Percentiles rank a stretch among this genome's conserved stretches.
Conservation (phyloP, 1,140 invertebrate species). For the Drosophila sulfurigaster region DNA sequence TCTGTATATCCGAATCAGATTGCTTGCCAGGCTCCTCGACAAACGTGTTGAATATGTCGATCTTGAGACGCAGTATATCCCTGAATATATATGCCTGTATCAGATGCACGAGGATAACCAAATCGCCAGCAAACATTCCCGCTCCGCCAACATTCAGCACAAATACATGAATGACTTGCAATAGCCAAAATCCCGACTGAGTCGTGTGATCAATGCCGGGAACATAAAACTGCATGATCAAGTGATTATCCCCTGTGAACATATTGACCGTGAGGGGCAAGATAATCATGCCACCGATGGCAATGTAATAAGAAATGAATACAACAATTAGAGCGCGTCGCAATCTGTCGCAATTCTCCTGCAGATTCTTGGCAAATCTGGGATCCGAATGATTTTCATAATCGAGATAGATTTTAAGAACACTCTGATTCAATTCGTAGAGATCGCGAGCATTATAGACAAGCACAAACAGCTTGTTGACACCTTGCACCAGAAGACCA, state of each 20-base stretch:
- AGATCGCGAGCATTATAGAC: neutral
- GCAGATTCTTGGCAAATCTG: slow-evolving; percentile 20
- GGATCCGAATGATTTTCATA: slow-evolving; percentile 35
- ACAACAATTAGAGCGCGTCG: neutral
- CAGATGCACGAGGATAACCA: slow-evolving; percentile 42
- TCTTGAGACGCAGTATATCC: slow-evolving; percentile 51
- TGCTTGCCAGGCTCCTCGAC: neutral
- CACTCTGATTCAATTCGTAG: slow-evolving; percentile 2
- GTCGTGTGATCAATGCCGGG: slow-evolving; percentile 51
- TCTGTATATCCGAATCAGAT: neutral
- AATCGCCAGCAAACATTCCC: slow-evolving; percentile 57
- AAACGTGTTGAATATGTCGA: slow-evolving; percentile 33
- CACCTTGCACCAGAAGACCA: slow-evolving; percentile 48
- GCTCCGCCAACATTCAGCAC: slow-evolving; percentile 30
- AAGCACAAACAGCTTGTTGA: slow-evolving; percentile 36
- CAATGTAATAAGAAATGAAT: slow-evolving; percentile 8
- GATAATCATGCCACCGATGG: slow-evolving; percentile 26
- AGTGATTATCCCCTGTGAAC: no score
- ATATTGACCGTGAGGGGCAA: slow-evolving; percentile 7
- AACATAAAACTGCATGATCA: slow-evolving; percentile 51
- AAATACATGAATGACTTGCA: slow-evolving; percentile 9
- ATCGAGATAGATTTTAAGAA: slow-evolving; percentile 20
- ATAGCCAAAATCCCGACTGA: slow-evolving; percentile 22
- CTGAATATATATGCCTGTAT: slow-evolving; percentile 43
- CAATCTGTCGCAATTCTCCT: slow-evolving; percentile 18